Conservation (phyloP, 2,113 vertebrate genomes). For the Trinectes maculatus region DNA sequence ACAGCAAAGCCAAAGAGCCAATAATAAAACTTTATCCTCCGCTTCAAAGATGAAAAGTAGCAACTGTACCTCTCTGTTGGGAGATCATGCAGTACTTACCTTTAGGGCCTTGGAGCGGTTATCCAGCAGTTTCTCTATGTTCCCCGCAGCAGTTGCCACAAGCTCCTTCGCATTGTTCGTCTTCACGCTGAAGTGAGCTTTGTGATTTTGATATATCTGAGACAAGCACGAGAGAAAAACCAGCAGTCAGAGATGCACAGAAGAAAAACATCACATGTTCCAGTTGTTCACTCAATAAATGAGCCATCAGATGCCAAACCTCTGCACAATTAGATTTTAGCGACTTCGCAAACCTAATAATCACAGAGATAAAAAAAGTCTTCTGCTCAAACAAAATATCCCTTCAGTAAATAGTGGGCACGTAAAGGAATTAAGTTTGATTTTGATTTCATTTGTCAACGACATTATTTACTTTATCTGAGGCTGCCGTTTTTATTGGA, state of each 20-base stretch:
- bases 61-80: not conserved
- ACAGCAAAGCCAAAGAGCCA: not conserved
- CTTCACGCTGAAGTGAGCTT: slow-evolving; percentile 86
- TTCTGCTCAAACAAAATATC: no score
- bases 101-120: slow-evolving; percentile 90
- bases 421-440: no score
- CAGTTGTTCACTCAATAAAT: not conserved
- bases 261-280: no score
- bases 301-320: no score
- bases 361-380: no score
- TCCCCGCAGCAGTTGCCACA: slow-evolving; percentile 88
- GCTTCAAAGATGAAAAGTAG: not conserved
- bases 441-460: no score
- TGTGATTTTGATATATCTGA: slow-evolving; percentile 88
- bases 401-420: no score
- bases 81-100: slow-evolving; percentile 82
- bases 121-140: slow-evolving; percentile 91
- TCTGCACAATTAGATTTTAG: no score
- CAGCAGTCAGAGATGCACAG: slow-evolving; percentile 1
- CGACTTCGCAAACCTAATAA: no score
- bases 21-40: not conserved
- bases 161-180: slow-evolving; percentile 88
- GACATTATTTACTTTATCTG: no score
- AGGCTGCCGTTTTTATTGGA: no score
- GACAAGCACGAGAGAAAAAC: slow-evolving; percentile 40